Evolutionary conservation across 2,888 invertebrate species (phyloP), one percentile per base, ranked within the genome.

Genomic region (Choreutis nemorana): DNA sequence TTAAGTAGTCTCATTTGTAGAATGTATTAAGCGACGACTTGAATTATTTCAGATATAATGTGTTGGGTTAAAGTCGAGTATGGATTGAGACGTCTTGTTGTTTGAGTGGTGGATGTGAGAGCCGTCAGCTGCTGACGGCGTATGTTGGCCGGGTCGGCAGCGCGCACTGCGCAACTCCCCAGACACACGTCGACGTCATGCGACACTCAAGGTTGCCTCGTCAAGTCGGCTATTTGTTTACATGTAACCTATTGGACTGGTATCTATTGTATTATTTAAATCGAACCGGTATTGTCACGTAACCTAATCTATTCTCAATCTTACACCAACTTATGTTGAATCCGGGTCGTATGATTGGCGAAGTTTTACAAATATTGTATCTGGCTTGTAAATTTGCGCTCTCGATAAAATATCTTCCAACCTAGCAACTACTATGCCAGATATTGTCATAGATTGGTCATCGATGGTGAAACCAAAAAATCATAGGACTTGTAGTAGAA

Each of bases 151-250:
- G 54, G 57, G 73, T 78, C 52, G 42, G 41, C 64, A 71, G 70
- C 77, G 75, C 77, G 73, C 72, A 77, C 68, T 77, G 77, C 77
- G 77, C 77, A 78, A 78, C 75, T 78, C 77, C 67, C 68, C 62
- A 61, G 70, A 70, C 65, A 67, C 56, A 60, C 18, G n/a, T n/a
- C 57, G 55, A 68, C 70, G 68, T 70, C 66, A 67, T 50, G 49
- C n/a, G 50, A 54, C 56, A 55, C 48, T 49, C 50, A 50, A 50
- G 50, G 50, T 49, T 53, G 43, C 46, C 43, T 42, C 38, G 41
- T 18, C 8, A 18, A 6, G 18, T 8, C 5, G 8, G 8, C 18
- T 6, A 18, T n/a, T n/a, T n/a, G n/a, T n/a, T n/a, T n/a, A n/a
- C n/a, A n/a, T n/a, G n/a, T 18, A 18, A 5, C 18, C 18, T 18